phyloP scores from a whole-genome alignment of 2,113 vertebrate species.

The Paradoxurus hermaphroditus region DNA sequence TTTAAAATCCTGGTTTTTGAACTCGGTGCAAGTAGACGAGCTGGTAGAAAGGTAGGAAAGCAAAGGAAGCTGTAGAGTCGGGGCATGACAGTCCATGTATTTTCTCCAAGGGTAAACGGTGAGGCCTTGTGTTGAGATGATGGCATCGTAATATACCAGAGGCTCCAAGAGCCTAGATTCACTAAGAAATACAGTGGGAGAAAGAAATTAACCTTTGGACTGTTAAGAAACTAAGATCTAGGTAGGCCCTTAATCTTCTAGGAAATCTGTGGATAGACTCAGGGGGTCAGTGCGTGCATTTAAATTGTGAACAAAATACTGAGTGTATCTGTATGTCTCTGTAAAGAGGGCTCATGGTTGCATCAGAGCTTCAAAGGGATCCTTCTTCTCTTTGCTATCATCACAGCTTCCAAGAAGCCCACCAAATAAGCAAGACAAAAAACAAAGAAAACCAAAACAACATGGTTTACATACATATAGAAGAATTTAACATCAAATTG shows the following conservation, averaged over 20 bases:
- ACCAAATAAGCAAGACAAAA: not conserved
- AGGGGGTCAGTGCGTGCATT: not conserved
- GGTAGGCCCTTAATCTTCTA: not conserved
- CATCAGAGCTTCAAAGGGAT: not conserved
- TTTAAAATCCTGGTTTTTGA: not conserved
- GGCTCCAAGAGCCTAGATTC: not conserved
- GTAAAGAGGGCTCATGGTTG: not conserved
- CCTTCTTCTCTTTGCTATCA: not conserved
- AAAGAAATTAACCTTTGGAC: not conserved
- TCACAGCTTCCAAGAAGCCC: not conserved
- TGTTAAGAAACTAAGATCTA: not conserved
- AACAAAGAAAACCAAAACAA: not conserved
- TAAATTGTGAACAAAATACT: not conserved
- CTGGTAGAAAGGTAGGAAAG: not conserved
- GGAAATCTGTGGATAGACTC: not conserved
- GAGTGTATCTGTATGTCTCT: not conserved
- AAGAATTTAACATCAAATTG: not conserved
- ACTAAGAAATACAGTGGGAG: not conserved
- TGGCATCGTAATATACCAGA: too few species aligned
- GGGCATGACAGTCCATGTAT: rapidly evolving
- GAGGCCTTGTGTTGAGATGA: too few species aligned
- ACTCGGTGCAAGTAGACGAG: not conserved
- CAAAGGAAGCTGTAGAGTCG: not conserved
- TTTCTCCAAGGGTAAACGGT: not conserved
- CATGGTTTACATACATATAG: not conserved